These are phyloP conservation scores for Troides helena DNA, from an alignment of 2,888 invertebrate species.

Conservation along the genomic window DNA sequence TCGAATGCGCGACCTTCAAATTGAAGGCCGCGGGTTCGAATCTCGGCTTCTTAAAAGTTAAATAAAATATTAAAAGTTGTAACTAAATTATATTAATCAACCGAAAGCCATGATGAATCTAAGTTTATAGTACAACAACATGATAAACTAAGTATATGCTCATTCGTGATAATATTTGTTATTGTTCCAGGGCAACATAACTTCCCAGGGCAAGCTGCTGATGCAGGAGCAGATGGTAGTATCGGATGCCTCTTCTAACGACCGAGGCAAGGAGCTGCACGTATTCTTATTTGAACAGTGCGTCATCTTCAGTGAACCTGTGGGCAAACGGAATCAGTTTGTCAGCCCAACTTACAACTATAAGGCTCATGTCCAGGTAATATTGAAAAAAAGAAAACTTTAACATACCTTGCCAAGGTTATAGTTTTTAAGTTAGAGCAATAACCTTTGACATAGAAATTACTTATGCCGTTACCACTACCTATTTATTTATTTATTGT, in stretches of 20 bases:
- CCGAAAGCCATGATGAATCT: not conserved
- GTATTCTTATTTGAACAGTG: conserved; percentile 99
- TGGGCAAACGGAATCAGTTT: conserved; percentile 95
- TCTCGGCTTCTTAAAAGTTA: no score
- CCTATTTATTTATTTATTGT: no score
- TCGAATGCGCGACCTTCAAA: no score
- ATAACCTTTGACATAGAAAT: no score
- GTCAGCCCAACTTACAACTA: conserved; percentile 96
- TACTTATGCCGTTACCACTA: no score
- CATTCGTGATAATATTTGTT: conserved; percentile 33
- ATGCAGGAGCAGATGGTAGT: conserved; percentile 90
- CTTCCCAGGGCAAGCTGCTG: conserved; percentile 96
- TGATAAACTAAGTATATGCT: not conserved
- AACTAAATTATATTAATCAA: not conserved
- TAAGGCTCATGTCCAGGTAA: conserved; percentile 96
- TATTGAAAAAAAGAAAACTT: not conserved
- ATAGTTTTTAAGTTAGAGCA: not conserved
- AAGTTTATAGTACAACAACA: not conserved
- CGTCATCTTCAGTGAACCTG: conserved; percentile 96
- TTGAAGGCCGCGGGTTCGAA: no score
- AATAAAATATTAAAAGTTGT: not conserved
- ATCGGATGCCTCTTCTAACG: conserved; percentile 80
- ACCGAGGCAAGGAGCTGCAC: conserved; percentile 87
- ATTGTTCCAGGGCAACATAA: conserved; percentile 93
- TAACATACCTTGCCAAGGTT: not conserved